These are phyloP conservation scores for Psammodynastes pulverulentus DNA, from an alignment of 2,113 vertebrate species.

Conservation along the genomic window DNA sequence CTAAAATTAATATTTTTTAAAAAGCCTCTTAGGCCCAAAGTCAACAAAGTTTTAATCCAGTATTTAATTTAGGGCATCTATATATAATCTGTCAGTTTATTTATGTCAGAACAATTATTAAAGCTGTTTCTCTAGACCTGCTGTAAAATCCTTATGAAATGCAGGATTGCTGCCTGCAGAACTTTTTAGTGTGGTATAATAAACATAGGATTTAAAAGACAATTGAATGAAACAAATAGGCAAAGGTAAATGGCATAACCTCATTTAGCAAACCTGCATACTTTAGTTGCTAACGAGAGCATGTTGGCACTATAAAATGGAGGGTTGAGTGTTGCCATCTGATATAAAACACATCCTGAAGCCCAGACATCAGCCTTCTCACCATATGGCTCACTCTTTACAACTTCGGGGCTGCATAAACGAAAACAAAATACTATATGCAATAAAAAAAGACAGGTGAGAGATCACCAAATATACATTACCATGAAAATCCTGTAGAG, in stretches of 20 bases:
- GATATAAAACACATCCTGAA: constrained; percentile 85
- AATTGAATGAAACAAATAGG: not conserved
- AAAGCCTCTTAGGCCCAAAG: not conserved
- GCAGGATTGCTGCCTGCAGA: not conserved
- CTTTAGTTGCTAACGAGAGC: constrained; percentile 85
- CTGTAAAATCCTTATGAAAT: not conserved
- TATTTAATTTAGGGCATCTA: not conserved
- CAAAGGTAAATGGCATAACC: constrained; percentile 8
- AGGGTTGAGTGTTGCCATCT: constrained; percentile 84
- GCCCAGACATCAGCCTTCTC: constrained; percentile 93
- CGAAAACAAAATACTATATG: not conserved
- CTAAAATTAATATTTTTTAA: not conserved
- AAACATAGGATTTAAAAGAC: not conserved
- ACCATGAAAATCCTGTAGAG: not conserved
- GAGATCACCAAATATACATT: not conserved
- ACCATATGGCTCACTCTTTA: constrained; percentile 84
- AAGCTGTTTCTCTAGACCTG: not conserved
- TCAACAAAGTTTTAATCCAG: not conserved
- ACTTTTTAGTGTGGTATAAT: not conserved
- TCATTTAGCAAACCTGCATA: constrained; percentile 41
- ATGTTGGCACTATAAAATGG: constrained; percentile 87
- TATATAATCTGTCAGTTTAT: not conserved
- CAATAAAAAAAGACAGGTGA: not conserved
- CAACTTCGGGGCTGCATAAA: constrained; percentile 78
- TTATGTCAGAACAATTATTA: not conserved